phyloP scores from a whole-genome alignment of 2,888 invertebrate species.

The Noctua fimbriata region DNA sequence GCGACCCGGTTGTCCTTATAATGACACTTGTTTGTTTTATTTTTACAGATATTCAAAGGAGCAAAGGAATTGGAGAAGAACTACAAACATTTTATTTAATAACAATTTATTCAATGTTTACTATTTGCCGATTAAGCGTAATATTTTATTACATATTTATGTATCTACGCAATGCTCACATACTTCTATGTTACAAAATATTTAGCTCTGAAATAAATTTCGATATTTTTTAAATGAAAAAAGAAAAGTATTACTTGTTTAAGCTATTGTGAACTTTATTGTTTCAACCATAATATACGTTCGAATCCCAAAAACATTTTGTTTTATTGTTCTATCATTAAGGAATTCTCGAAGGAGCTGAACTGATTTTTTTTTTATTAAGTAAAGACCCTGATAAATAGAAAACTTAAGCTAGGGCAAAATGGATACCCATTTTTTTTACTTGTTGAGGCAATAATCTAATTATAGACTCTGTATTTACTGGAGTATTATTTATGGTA shows the following conservation, averaged over 20 bases:
- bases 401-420: neutral
- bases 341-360: neutral
- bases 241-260: constrained; percentile 7
- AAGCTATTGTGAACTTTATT: constrained; percentile 9
- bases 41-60: constrained; percentile 67
- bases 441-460: neutral
- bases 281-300: constrained; percentile 43
- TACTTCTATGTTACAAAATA: constrained; percentile 31
- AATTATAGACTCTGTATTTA: neutral
- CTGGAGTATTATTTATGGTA: neutral
- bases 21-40: constrained; percentile 23
- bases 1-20: neutral
- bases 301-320: neutral
- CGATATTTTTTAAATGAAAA: neutral
- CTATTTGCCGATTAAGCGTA: constrained; percentile 9
- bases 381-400: neutral
- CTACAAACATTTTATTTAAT: constrained; percentile 22
- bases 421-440: neutral
- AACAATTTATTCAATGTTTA: constrained; percentile 24
- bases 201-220: constrained; percentile 4
- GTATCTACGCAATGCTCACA: neutral
- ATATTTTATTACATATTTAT: constrained; percentile 18
- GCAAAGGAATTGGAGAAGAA: constrained; percentile 25
- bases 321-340: constrained; percentile 33
- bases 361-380: neutral